Base-by-base conservation (phyloP, 2,797 vertebrate genomes). In the Xiphorhynchus erythropygius region DNA sequence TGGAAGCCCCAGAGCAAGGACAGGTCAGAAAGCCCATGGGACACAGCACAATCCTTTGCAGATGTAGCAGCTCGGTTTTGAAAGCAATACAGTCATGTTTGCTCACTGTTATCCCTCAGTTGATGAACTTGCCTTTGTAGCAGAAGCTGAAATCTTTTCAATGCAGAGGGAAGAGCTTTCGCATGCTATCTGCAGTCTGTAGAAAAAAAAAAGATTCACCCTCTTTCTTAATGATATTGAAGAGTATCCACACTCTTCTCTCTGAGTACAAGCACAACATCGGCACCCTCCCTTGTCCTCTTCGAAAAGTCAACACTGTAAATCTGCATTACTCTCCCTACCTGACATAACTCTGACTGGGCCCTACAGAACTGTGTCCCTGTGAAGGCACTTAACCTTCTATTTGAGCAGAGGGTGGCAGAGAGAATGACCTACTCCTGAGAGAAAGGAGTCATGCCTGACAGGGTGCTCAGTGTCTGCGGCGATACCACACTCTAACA, bases 21-120 rank as follows among this genome's bases (percentile, higher is more conserved):
- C 44, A 71, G 19, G 17, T 30, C 0, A 0, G 62, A 68, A 84
- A 39, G 52, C 28, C 24, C 28, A 35, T 13, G 21, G 57, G 17
- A n/a, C 12, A 10, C 28, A 56, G 53, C 33, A 30, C 11, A 21
- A 55, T 18, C n/a, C 25, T 87, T 71, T 79, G 53, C 78, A 74
- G 52, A 67, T 12, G 46, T 15, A 73, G 64, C 47, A 91, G 33
- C 32, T 84, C 5, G 2, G 42, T 59, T 94, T 56, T 60, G 44
- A 60, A 84, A 89, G 53, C 63, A 64, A 22, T 42, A 5, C 56
- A 35, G 47, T 50, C 10, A 10, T 4, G 11, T 39, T 65, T 78
- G 24, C 32, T 87, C 1, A 0, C 19, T 56, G 25, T 82, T 64
- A 56, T 5, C 22, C 15, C 53, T 84, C 37, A 53, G 67, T 25